phyloP scores from a whole-genome alignment of 2,797 vertebrate genomes.

The Chrosomus eos region DNA sequence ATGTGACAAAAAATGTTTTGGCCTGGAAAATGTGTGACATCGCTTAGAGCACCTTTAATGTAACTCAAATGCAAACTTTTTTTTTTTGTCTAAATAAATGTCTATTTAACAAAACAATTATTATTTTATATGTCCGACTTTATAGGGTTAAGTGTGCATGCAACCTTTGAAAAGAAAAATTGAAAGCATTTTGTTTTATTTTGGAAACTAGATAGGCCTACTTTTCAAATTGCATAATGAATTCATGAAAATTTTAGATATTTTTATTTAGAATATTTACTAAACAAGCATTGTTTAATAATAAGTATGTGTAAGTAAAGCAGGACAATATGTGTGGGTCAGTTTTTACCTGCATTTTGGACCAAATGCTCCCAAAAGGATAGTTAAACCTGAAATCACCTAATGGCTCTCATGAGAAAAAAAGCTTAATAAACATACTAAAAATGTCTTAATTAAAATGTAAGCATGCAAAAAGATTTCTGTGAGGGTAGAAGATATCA shows the following conservation, averaged over 20 bases:
- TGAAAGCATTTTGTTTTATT: neutral
- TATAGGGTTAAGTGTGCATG: neutral
- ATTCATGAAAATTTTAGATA: neutral
- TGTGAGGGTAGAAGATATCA: neutral
- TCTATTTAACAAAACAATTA: neutral
- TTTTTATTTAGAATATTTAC: neutral
- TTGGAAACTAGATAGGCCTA: neutral
- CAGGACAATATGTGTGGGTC: neutral
- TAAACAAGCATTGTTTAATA: neutral
- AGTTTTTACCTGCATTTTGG: neutral
- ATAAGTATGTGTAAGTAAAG: neutral
- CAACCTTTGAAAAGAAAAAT: neutral
- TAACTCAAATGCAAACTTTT: neutral
- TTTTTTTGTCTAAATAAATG: too few relatives aligned
- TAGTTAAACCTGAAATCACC: neutral
- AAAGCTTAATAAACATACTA: neutral
- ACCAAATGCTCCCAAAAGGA: neutral
- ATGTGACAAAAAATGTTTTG: too few relatives aligned
- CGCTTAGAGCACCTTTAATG: too few relatives aligned
- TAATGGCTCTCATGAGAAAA: neutral
- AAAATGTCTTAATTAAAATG: conserved; percentile 8
- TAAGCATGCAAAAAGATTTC: conserved; percentile 3
- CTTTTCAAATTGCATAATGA: neutral
- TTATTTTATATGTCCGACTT: neutral
- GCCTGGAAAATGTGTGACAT: too few relatives aligned